Conservation (phyloP, 2,888 invertebrate species). For the Machimus atricapillus region DNA sequence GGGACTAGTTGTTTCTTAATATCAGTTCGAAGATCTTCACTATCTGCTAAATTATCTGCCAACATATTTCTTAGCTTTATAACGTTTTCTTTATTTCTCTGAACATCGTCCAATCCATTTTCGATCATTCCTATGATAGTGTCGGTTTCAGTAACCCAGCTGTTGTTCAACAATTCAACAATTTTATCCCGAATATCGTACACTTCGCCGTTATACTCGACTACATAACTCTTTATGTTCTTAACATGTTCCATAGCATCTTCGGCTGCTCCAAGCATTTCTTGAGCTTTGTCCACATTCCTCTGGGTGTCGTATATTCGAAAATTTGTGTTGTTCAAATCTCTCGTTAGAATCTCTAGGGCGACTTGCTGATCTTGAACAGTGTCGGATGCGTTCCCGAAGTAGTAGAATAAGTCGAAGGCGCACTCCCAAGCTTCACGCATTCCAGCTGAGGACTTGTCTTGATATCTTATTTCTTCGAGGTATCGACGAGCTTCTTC, state of each 20-base stretch:
- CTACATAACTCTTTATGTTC: constrained; percentile 54
- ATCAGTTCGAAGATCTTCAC: constrained; percentile 63
- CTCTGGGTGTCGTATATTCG: constrained; percentile 57
- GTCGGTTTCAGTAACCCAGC: constrained; percentile 52
- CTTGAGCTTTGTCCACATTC: constrained; percentile 56
- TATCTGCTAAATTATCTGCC: constrained; percentile 64
- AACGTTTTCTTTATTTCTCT: constrained; percentile 63
- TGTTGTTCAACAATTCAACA: constrained; percentile 52
- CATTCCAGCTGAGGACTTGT: constrained; percentile 55
- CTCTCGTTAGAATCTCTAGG: constrained; percentile 59
- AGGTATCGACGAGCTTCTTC: constrained; percentile 64
- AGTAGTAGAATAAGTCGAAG: constrained; percentile 54
- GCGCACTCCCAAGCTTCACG: constrained; percentile 56
- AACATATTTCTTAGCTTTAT: constrained; percentile 65
- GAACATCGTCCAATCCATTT: constrained; percentile 63
- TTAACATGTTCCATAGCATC: constrained; percentile 58
- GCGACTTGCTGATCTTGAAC: constrained; percentile 58
- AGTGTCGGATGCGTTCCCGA: constrained; percentile 57
- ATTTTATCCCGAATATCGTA: constrained; percentile 51
- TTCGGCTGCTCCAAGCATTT: constrained; percentile 56
- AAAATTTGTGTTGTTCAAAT: constrained; percentile 57
- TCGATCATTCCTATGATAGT: constrained; percentile 59
- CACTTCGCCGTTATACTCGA: constrained; percentile 55
- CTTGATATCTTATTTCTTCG: constrained; percentile 62
- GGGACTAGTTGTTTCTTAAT: constrained; percentile 59